These are phyloP conservation scores for Muntiacus muntjak DNA, from an alignment of 2,113 vertebrate species.

Conservation along the genomic window DNA sequence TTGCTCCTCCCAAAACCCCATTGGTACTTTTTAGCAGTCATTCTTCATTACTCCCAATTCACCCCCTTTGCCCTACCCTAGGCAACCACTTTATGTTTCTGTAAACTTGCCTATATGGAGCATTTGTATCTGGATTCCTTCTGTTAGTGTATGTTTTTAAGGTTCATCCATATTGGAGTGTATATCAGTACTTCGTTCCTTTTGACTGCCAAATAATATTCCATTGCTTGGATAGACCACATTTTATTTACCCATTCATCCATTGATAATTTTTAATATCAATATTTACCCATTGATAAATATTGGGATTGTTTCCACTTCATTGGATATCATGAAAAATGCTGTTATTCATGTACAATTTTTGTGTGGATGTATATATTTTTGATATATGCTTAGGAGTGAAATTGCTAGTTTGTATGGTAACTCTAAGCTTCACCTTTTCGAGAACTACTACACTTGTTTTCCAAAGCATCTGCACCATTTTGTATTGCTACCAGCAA, in stretches of 20 bases:
- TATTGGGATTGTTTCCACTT: background rate
- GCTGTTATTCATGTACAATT: background rate
- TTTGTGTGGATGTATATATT: background rate
- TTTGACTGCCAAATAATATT: background rate
- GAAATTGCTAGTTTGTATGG: background rate
- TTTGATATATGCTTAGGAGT: background rate
- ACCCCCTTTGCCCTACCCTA: background rate
- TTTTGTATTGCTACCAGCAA: background rate
- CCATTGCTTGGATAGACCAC: background rate
- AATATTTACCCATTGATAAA: background rate
- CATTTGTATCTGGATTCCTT: background rate
- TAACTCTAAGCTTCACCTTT: background rate
- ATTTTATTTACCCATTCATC: background rate
- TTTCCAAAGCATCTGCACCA: background rate
- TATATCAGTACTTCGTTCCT: background rate
- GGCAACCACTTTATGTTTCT: background rate
- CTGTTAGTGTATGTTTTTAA: background rate
- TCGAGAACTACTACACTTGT: background rate
- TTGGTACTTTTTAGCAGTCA: background rate
- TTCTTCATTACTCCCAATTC: background rate
- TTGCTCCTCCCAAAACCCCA: background rate
- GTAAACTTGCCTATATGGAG: background rate
- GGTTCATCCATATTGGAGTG: background rate
- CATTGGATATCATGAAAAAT: background rate
- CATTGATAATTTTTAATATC: background rate